Percentiles rank a stretch among this genome's conserved stretches.
These are phyloP conservation scores for Papilio polyxenes DNA, from an alignment of 1,140 invertebrate genomes.

Conservation along the genomic window DNA sequence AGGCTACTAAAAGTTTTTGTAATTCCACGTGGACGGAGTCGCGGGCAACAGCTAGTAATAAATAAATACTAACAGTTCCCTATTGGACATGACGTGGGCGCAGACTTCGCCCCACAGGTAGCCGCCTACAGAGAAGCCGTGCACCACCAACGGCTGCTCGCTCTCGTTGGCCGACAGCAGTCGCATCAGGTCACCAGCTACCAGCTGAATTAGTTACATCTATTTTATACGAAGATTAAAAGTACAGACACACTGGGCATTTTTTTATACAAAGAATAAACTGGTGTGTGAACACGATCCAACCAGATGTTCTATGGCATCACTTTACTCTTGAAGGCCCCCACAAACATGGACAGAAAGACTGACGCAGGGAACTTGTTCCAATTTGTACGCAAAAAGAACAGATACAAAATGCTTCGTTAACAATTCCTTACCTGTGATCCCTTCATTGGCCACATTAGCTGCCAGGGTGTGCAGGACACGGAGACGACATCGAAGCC, in stretches of 20 bases:
- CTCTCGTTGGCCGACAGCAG: constrained; percentile 85
- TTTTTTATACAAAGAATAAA: too few relatives aligned
- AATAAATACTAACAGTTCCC: constrained; percentile 59
- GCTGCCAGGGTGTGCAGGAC: constrained; percentile 89
- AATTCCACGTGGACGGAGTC: too few relatives aligned
- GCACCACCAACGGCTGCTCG: constrained; percentile 85
- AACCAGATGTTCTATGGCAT: too few relatives aligned
- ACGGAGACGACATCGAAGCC: constrained; percentile 93
- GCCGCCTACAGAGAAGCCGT: constrained; percentile 94
- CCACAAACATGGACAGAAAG: too few relatives aligned
- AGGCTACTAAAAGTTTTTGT: too few relatives aligned
- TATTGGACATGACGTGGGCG: constrained; percentile 77
- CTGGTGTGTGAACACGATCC: too few relatives aligned
- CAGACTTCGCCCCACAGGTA: constrained; percentile 91
- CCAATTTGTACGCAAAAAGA: too few relatives aligned
- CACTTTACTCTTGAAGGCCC: too few relatives aligned
- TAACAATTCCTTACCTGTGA: constrained; percentile 81
- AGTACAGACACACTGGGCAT: too few relatives aligned
- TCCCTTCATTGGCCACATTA: constrained; percentile 90
- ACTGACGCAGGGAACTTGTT: too few relatives aligned
- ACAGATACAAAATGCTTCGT: not conserved
- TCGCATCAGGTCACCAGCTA: constrained; percentile 86
- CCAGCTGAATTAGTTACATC: constrained; percentile 79
- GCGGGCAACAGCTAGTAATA: too few relatives aligned
- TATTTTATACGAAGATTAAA: too few relatives aligned